A percentile compares a stretch with the other conserved stretches of the same genome.
Conservation (phyloP, 2,888 invertebrate genomes). For the Graphium colonna region DNA sequence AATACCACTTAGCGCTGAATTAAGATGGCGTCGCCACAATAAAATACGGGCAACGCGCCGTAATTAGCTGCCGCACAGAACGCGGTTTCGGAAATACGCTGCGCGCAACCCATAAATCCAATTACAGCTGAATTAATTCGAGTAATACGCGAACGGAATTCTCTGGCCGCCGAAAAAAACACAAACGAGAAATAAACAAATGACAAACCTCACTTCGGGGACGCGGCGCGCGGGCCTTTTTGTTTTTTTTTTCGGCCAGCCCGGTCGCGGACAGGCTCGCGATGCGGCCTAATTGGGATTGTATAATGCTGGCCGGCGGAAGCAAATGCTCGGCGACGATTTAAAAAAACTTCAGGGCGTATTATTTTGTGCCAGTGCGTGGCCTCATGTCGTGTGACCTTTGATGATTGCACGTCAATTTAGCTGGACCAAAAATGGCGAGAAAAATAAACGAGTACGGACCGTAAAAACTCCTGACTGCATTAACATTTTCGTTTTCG, state of each 20-base stretch:
- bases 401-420: neutral
- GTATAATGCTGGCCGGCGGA: constrained; percentile 21
- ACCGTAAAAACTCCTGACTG: neutral
- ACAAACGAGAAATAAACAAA: constrained; percentile 27
- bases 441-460: neutral
- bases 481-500: neutral
- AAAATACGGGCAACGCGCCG: constrained; percentile 61
- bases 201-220: constrained; percentile 17
- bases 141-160: constrained; percentile 46
- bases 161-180: constrained; percentile 25
- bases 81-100: constrained; percentile 49
- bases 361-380: constrained; percentile 8
- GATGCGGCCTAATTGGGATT: constrained; percentile 23
- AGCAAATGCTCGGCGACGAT: constrained; percentile 16
- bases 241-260: neutral
- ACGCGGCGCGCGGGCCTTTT: constrained; percentile 18
- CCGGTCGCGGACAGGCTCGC: constrained; percentile 6
- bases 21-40: constrained; percentile 49
- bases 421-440: neutral
- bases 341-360: constrained; percentile 19
- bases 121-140: constrained; percentile 67
- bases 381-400: constrained; percentile 4
- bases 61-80: constrained; percentile 67
- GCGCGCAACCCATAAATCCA: constrained; percentile 59
- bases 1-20: constrained; percentile 47